Evolutionary conservation across 2,888 invertebrate genomes (phyloP).

Genomic region (Parnassius mnemosyne): DNA sequence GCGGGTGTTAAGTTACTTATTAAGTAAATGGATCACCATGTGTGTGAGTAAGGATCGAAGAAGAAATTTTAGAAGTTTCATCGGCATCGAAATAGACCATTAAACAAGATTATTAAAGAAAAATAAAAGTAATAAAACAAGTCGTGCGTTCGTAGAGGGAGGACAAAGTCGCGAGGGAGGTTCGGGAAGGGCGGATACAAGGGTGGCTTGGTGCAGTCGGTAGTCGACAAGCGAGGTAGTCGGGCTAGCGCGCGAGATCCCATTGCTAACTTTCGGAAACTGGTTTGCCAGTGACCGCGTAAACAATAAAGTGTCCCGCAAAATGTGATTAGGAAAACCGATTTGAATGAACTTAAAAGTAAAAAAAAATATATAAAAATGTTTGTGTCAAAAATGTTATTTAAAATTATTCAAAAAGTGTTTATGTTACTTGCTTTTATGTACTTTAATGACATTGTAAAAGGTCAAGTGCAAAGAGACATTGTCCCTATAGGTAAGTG

Average conservation of each 20-base stretch:
- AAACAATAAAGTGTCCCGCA: constrained; percentile 36
- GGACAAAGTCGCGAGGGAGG: constrained; percentile 43
- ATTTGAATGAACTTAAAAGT: constrained; percentile 13
- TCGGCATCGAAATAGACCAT: constrained; percentile 66
- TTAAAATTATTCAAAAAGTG: constrained; percentile 46
- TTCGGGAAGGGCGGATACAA: constrained; percentile 48
- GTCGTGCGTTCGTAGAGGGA: constrained; percentile 47
- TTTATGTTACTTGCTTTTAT: constrained; percentile 45
- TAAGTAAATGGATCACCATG: constrained; percentile 44
- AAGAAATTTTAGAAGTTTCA: constrained; percentile 63
- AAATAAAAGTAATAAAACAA: constrained; percentile 75
- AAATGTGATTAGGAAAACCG: constrained; percentile 40
- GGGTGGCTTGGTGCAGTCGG: constrained; percentile 51
- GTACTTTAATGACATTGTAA: constrained; percentile 45
- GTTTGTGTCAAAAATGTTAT: constrained; percentile 44
- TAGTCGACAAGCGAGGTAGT: constrained; percentile 43
- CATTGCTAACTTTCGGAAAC: constrained; percentile 39
- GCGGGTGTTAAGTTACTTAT: not conserved
- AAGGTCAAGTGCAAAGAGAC: constrained; percentile 40
- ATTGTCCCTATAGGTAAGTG: constrained; percentile 60
- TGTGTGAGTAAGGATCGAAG: constrained; percentile 47
- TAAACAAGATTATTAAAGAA: constrained; percentile 74
- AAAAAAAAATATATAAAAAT: constrained; percentile 33
- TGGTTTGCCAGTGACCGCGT: constrained; percentile 33
- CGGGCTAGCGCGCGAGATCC: constrained; percentile 30